Conservation (phyloP, 2,888 invertebrate genomes). For the Papilio protenor region DNA sequence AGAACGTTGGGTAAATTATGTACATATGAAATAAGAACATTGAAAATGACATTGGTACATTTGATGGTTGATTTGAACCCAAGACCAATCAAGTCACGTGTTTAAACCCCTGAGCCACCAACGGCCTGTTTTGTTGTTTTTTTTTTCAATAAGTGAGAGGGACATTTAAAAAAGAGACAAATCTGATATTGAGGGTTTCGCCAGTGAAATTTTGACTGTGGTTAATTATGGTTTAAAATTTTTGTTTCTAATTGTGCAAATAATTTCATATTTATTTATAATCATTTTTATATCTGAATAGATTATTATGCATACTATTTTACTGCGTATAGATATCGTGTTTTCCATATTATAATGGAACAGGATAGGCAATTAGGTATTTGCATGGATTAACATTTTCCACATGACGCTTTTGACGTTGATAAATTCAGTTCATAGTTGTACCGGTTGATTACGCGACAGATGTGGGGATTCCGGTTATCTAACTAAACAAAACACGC, state of each 20-base stretch:
- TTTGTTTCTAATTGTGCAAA: not conserved
- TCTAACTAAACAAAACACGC: conserved; percentile 4
- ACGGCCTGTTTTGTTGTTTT: too few species aligned
- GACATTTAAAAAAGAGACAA: too few species aligned
- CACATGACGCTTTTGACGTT: not conserved
- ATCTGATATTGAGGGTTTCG: too few species aligned
- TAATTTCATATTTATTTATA: not conserved
- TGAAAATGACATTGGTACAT: too few species aligned
- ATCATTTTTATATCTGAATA: not conserved
- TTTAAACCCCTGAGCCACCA: too few species aligned
- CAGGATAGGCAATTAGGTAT: not conserved
- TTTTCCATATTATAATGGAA: conserved; percentile 1
- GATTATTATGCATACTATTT: not conserved
- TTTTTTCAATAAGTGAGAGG: too few species aligned
- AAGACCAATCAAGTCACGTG: too few species aligned
- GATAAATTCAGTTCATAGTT: not conserved
- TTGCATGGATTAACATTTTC: not conserved
- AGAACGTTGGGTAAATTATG: too few species aligned
- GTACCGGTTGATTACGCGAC: not conserved
- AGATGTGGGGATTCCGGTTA: not conserved
- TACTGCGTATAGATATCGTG: not conserved
- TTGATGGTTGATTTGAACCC: too few species aligned
- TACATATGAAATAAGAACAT: too few species aligned
- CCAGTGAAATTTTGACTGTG: too few species aligned
- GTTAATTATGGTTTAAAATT: too few species aligned